Conservation (phyloP, 2,113 vertebrate genomes). For the Catagonus wagneri region DNA sequence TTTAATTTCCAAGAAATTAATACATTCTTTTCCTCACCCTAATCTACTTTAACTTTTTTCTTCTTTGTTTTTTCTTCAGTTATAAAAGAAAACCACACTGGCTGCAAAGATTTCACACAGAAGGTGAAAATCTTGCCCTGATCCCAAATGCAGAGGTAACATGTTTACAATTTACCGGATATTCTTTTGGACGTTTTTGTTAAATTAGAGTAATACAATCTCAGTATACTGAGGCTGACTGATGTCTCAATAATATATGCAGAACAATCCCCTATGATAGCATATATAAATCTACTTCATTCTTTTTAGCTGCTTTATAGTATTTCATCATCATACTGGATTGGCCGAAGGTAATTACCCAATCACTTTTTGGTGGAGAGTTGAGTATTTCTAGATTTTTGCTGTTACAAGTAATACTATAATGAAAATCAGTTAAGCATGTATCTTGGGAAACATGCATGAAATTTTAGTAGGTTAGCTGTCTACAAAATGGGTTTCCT, state of each 20-base stretch:
- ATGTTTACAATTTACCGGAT: not conserved
- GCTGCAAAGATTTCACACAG: not conserved
- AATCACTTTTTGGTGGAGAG: not conserved
- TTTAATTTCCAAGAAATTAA: not conserved
- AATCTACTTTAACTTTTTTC: not conserved
- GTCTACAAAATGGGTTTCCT: not conserved
- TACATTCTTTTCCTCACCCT: not conserved
- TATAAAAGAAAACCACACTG: not conserved
- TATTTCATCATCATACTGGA: not conserved
- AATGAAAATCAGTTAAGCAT: not conserved
- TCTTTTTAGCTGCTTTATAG: not conserved
- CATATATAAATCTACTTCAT: not conserved
- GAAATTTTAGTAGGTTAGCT: not conserved
- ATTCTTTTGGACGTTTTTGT: not conserved
- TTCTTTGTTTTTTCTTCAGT: not conserved
- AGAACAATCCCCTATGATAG: not conserved
- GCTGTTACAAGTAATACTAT: not conserved
- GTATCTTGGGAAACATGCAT: not conserved
- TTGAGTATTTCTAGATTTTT: not conserved
- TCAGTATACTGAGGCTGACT: not conserved
- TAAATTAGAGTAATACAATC: not conserved
- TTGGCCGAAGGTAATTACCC: not conserved
- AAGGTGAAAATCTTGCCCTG: not conserved
- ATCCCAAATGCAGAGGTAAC: not conserved
- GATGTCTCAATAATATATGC: not conserved